A percentile compares a stretch with the other conserved stretches of the same genome.
phyloP scores from a whole-genome alignment of 53 echinoderm and acorn worm genomes.

The Pentamera pediparva region DNA sequence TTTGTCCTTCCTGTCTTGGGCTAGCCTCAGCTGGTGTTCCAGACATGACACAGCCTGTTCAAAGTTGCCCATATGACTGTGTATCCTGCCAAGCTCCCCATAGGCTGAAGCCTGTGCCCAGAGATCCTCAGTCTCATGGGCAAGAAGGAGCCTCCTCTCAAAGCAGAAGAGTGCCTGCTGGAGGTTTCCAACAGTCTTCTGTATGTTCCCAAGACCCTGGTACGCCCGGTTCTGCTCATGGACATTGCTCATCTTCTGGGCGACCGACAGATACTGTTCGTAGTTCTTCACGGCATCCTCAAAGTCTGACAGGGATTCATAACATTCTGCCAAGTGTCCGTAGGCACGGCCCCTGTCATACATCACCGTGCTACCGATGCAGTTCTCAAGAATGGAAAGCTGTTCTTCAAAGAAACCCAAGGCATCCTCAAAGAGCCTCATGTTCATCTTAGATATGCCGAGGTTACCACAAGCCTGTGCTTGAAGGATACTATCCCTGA shows the following conservation, averaged over 20 bases:
- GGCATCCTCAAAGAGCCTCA: conserved; percentile 96
- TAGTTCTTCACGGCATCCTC: conserved; percentile 92
- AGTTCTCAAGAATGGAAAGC: conserved; percentile 76
- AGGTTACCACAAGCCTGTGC: conserved; percentile 95
- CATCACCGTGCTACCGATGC: conserved; percentile 72
- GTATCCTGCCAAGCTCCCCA: conserved; percentile 91
- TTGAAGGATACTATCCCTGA: conserved; percentile 73
- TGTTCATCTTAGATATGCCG: conserved; percentile 98
- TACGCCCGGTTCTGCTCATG: conserved; percentile 94
- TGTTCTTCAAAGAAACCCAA: conserved; percentile 96
- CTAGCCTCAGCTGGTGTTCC: conserved; percentile 79
- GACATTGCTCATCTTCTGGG: conserved; percentile 74
- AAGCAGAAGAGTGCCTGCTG: conserved; percentile 96
- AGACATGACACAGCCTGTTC: conserved; percentile 97
- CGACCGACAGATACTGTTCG: conserved; percentile 81
- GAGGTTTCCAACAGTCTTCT: conserved; percentile 79
- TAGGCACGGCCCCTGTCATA: conserved; percentile 86
- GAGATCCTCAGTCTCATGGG: conserved; percentile 83
- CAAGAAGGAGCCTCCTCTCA: conserved; percentile 87
- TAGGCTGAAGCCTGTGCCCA: conserved; percentile 86
- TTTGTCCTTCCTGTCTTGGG: conserved; percentile 76
- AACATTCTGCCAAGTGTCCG: conserved; percentile 92
- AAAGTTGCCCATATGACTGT: conserved; percentile 98
- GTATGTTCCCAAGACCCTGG: conserved; percentile 87
- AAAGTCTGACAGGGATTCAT: conserved; percentile 83